Conservation (phyloP, 2,113 vertebrate species). For the Oreochromis niloticus region DNA sequence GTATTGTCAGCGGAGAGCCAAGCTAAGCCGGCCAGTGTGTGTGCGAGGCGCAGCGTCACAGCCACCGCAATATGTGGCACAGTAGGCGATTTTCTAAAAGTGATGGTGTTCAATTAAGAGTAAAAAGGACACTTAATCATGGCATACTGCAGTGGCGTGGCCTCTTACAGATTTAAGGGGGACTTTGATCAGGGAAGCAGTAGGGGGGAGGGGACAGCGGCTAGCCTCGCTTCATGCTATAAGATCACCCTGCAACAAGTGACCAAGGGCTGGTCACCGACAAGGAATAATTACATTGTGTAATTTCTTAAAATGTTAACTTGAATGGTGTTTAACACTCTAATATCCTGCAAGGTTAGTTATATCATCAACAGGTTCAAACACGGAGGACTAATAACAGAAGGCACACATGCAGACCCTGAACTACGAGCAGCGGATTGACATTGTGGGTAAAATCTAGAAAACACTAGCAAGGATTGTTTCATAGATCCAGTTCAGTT, state of each 20-base stretch:
- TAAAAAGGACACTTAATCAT: slow-evolving; percentile 47
- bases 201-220: background rate
- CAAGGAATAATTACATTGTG: slow-evolving; percentile 20
- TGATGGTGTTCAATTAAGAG: slow-evolving; percentile 55
- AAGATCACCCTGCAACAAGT: slow-evolving; percentile 31
- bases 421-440: background rate
- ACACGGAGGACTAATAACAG: background rate
- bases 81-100: slow-evolving; percentile 48
- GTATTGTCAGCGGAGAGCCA: slow-evolving; percentile 18
- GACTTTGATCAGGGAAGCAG: slow-evolving; percentile 26
- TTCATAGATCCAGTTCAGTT: background rate
- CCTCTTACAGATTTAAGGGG: slow-evolving; percentile 5
- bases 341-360: background rate
- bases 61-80: background rate
- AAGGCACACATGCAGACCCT: background rate
- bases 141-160: background rate
- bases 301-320: background rate
- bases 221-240: slow-evolving; percentile 35
- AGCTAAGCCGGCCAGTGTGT: slow-evolving; percentile 29
- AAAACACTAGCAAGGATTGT: background rate
- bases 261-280: slow-evolving; percentile 6
- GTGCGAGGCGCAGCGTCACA: background rate
- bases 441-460: background rate
- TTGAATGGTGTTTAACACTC: background rate
- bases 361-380: background rate